Evolutionary conservation across 2,888 invertebrate genomes (phyloP).

Genomic region (Trissolcus brochymenae): DNA sequence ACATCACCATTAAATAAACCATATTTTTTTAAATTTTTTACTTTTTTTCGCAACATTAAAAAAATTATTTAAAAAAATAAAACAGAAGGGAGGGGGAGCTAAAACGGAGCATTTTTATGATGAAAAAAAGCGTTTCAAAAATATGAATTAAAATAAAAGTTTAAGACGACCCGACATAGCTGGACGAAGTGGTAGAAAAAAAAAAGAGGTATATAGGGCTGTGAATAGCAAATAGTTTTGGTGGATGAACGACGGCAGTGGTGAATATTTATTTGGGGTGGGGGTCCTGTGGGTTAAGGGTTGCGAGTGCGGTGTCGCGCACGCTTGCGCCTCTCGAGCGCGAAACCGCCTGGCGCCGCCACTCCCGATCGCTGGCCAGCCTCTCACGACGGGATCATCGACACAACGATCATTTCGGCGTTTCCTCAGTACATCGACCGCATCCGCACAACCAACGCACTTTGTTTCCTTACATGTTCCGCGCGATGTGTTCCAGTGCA

Average conservation of each 20-base stretch:
- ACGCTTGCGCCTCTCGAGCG: conserved; percentile 52
- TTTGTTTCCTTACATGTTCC: conserved; percentile 49
- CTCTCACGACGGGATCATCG: conserved; percentile 57
- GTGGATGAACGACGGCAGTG: conserved; percentile 38
- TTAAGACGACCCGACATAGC: no score
- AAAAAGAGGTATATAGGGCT: conserved; percentile 8
- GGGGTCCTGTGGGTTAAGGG: conserved; percentile 40
- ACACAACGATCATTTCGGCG: conserved; percentile 59
- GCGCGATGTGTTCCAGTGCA: conserved; percentile 40
- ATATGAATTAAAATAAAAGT: no score
- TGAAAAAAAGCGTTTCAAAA: no score
- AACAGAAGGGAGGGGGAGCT: no score
- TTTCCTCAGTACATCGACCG: conserved; percentile 74
- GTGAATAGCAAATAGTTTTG: conserved; percentile 37
- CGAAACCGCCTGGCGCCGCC: conserved; percentile 54
- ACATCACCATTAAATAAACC: no score
- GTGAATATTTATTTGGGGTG: conserved; percentile 37
- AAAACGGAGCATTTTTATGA: neutral
- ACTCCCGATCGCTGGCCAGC: conserved; percentile 57
- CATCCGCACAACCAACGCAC: conserved; percentile 72
- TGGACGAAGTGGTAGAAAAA: no score
- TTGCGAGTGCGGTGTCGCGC: conserved; percentile 53
- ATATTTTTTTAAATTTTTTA: no score
- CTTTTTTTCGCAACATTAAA: no score
- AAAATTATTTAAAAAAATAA: no score